phyloP scores from a whole-genome alignment of 2,113 vertebrate genomes.

The Fukomys damarensis region DNA sequence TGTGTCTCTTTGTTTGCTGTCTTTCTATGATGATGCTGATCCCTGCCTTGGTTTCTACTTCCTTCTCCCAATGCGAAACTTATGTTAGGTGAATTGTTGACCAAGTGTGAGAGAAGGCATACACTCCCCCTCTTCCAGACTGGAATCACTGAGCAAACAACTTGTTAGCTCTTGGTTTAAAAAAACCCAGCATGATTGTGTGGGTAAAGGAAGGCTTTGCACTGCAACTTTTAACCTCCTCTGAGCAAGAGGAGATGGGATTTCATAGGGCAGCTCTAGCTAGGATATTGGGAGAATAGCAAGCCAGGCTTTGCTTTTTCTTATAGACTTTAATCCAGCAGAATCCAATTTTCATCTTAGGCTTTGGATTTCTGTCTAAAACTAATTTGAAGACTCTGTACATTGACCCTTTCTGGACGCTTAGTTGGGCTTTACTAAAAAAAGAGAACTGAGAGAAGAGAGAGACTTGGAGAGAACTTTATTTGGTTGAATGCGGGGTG shows the following conservation, averaged over 20 bases:
- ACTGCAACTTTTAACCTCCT: neutral
- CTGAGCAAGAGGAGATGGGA: neutral
- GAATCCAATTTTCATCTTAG: neutral
- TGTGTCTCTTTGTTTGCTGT: neutral
- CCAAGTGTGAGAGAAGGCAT: neutral
- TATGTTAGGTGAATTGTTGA: neutral
- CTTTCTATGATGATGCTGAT: neutral
- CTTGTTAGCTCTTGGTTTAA: neutral
- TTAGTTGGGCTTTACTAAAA: neutral
- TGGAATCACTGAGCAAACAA: neutral
- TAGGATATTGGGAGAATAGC: neutral
- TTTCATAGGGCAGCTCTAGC: no score
- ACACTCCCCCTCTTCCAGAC: neutral
- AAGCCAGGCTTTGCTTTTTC: neutral
- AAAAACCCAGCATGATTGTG: neutral
- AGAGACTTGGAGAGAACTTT: neutral
- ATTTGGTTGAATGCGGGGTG: neutral
- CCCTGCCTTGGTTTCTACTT: neutral
- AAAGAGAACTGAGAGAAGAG: neutral
- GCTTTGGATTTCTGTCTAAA: constrained; percentile 28
- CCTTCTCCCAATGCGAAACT: neutral
- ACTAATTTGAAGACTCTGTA: neutral
- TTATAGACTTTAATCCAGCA: neutral
- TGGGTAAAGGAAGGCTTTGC: neutral
- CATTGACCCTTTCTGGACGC: neutral